Percentiles rank a stretch among this genome's conserved stretches.
These are phyloP conservation scores for Hippocampus kuda DNA, from an alignment of 2,797 vertebrate species.

Conservation along the genomic window DNA sequence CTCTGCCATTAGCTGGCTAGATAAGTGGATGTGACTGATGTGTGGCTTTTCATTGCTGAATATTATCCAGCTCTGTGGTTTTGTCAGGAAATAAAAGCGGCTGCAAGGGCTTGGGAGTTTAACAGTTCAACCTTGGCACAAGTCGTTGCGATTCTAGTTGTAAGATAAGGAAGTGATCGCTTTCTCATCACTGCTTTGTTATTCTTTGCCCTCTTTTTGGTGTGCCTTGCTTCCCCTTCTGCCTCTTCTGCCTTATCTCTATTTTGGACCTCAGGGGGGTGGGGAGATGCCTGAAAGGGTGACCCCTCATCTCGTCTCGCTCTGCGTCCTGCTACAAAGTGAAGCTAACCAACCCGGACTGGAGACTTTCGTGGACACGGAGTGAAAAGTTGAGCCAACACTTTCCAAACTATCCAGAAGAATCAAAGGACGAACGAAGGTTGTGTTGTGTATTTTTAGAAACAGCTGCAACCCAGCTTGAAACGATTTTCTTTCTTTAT, in stretches of 20 bases:
- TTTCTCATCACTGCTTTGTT: constrained; percentile 2
- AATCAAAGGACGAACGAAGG: constrained; percentile 3
- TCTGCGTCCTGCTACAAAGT: constrained; percentile 9
- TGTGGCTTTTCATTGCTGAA: no score
- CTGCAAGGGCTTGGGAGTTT: not conserved
- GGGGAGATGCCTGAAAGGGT: constrained; percentile 29
- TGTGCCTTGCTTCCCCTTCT: not conserved
- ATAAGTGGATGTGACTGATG: no score
- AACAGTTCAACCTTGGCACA: no score
- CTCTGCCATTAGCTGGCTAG: no score
- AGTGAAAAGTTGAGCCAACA: constrained; percentile 13
- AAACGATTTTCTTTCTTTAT: constrained; percentile 24
- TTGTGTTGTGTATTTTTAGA: constrained; percentile 50
- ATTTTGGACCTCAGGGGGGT: constrained; percentile 44
- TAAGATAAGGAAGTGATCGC: not conserved
- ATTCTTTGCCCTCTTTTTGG: constrained; percentile 10
- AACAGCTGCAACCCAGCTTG: constrained; percentile 30
- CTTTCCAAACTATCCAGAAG: constrained; percentile 4
- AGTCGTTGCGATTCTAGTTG: not conserved
- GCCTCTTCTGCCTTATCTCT: constrained; percentile 11
- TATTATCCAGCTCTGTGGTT: no score
- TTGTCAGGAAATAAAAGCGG: no score
- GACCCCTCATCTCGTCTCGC: constrained; percentile 15
- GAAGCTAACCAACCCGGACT: constrained; percentile 14
- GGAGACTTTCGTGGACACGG: constrained; percentile 9